Conservation (phyloP, 2,888 invertebrate genomes). For the Ephialtes manifestator region DNA sequence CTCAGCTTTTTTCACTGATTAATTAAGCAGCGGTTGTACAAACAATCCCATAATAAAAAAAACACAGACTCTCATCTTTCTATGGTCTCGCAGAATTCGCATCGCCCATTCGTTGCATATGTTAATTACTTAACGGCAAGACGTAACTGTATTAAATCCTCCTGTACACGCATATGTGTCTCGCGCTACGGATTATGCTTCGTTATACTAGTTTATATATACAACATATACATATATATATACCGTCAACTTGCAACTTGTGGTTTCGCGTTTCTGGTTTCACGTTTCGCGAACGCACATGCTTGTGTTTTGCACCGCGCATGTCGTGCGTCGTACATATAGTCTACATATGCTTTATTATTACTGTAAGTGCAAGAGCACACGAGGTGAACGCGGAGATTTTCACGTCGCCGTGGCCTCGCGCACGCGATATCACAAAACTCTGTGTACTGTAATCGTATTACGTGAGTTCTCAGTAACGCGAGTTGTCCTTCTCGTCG, state of each 20-base stretch:
- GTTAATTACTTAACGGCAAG: conserved; percentile 71
- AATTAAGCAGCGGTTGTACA: conserved; percentile 45
- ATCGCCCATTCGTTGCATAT: conserved; percentile 42
- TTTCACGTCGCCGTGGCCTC: conserved; percentile 54
- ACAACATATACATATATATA: neutral
- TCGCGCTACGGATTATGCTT: conserved; percentile 47
- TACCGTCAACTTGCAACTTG: conserved; percentile 3
- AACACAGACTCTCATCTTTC: neutral
- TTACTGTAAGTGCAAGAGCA: conserved; percentile 53
- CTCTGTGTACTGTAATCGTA: conserved; percentile 45
- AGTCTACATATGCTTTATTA: conserved; percentile 32
- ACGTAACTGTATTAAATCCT: conserved; percentile 71
- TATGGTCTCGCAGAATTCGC: conserved; percentile 7
- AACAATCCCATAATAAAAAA: neutral
- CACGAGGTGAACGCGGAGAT: conserved; percentile 35
- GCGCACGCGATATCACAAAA: conserved; percentile 68
- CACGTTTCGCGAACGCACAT: conserved; percentile 39
- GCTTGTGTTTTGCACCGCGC: conserved; percentile 39
- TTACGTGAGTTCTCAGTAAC: conserved; percentile 29
- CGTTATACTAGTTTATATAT: neutral
- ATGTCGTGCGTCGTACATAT: neutral
- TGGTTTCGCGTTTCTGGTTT: conserved; percentile 56
- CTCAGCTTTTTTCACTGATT: conserved; percentile 3
- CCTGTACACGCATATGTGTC: conserved; percentile 58
- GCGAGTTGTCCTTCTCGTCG: conserved; percentile 9